These are phyloP conservation scores for Phrynocephalus vlangalii DNA, from an alignment of 2,797 vertebrate species.

Conservation along the genomic window DNA sequence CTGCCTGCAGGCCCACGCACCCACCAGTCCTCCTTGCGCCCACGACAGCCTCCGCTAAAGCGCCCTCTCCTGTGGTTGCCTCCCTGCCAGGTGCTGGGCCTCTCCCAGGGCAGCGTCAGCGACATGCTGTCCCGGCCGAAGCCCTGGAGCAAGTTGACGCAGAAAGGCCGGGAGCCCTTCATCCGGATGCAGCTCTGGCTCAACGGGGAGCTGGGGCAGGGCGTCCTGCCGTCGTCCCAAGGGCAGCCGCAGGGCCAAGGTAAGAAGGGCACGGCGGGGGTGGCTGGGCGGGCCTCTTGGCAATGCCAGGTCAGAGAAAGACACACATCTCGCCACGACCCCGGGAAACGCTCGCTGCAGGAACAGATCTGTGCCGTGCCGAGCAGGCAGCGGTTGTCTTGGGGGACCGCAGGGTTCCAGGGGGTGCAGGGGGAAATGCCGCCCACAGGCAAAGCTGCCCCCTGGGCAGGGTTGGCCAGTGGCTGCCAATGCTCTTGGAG, in stretches of 20 bases:
- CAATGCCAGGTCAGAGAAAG: too few relatives aligned
- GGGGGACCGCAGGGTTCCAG: too few relatives aligned
- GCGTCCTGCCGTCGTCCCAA: constrained; percentile 84
- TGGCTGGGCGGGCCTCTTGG: constrained; percentile 36
- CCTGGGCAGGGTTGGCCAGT: too few relatives aligned
- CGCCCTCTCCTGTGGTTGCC: constrained; percentile 51
- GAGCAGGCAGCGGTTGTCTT: neutral
- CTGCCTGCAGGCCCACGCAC: too few relatives aligned
- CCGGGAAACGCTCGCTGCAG: neutral
- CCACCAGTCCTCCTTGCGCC: neutral
- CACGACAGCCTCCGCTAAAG: neutral
- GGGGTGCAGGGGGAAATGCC: neutral
- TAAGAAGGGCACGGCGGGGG: constrained; percentile 71
- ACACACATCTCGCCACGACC: too few relatives aligned
- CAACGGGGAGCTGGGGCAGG: constrained; percentile 93
- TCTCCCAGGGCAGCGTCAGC: constrained; percentile 91
- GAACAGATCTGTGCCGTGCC: neutral
- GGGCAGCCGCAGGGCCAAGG: constrained; percentile 87
- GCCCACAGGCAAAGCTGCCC: too few relatives aligned
- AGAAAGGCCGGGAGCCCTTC: constrained; percentile 94
- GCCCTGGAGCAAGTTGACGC: constrained; percentile 94
- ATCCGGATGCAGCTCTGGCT: constrained; percentile 98
- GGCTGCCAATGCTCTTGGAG: too few relatives aligned
- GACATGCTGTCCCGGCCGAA: constrained; percentile 93
- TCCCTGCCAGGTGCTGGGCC: constrained; percentile 86